phyloP scores from a whole-genome alignment of 2,888 invertebrate genomes.

The Heliconius hortense region DNA sequence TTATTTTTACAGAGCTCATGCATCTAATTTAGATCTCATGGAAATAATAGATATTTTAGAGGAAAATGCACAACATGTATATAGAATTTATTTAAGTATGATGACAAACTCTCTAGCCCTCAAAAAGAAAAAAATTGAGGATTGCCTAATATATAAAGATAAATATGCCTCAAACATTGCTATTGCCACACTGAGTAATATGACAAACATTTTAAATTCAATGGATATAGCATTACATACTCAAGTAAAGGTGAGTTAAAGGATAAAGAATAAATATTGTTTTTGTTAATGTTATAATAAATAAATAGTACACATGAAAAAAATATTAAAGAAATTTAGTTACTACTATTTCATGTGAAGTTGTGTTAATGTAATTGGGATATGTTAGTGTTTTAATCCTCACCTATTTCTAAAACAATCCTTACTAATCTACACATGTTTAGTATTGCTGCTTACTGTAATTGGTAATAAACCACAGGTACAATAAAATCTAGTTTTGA shows the following conservation, averaged over 20 bases:
- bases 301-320: background rate
- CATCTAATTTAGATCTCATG: constrained; percentile 53
- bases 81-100: constrained; percentile 70
- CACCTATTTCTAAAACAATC: too few relatives aligned
- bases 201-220: constrained; percentile 64
- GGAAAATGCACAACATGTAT: constrained; percentile 70
- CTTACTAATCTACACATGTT: too few relatives aligned
- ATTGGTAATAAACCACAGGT: too few relatives aligned
- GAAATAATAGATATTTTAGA: constrained; percentile 68
- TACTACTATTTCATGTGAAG: too few relatives aligned
- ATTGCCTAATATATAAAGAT: constrained; percentile 66
- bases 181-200: constrained; percentile 63
- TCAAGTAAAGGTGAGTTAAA: constrained; percentile 63
- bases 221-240: constrained; percentile 68
- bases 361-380: too few relatives aligned
- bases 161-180: constrained; percentile 73
- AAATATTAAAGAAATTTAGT: too few relatives aligned
- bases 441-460: too few relatives aligned
- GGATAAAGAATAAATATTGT: background rate
- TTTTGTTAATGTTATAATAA: background rate
- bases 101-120: constrained; percentile 65
- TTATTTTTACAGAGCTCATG: constrained; percentile 30
- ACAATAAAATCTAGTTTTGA: too few relatives aligned
- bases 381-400: too few relatives aligned
- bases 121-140: constrained; percentile 63